A percentile compares a stretch with the other conserved stretches of the same genome.
Conservation (phyloP, 2,888 invertebrate genomes). For the Muschampia plurimacula region DNA sequence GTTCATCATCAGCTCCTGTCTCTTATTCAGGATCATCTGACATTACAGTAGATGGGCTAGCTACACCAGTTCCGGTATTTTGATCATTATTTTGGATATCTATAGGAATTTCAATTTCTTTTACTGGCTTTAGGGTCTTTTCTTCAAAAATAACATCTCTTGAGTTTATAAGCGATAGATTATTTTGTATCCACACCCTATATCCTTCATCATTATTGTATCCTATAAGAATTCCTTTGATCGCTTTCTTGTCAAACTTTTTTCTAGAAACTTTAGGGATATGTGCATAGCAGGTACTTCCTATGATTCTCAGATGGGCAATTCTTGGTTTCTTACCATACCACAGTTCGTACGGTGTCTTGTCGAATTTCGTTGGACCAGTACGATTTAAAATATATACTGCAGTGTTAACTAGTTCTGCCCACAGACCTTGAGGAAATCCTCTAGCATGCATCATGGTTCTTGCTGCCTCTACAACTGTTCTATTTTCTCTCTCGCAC, state of each 20-base stretch:
- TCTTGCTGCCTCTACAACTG: constrained; percentile 1
- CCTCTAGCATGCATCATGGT: not conserved
- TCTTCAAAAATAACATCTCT: constrained; percentile 6
- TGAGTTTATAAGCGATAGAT: not conserved
- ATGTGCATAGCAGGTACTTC: constrained; percentile 2
- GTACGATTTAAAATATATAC: constrained; percentile 8
- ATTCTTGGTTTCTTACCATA: constrained; percentile 5
- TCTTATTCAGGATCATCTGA: not conserved
- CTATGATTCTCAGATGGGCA: constrained; percentile 1
- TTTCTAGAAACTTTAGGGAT: not conserved
- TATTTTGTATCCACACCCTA: not conserved
- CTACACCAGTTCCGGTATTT: not conserved
- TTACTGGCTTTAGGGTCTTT: not conserved
- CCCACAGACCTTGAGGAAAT: constrained; percentile 6
- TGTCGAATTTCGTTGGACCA: not conserved
- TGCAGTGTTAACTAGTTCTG: not conserved
- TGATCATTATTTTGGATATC: constrained; percentile 5
- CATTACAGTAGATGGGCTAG: not conserved
- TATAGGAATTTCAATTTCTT: not conserved
- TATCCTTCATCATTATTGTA: constrained; percentile 1
- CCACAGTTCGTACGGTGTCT: constrained; percentile 8
- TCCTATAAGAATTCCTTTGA: not conserved
- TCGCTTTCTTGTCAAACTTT: not conserved
- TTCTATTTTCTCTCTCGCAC: constrained; percentile 2
- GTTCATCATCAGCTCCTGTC: not conserved